Conservation (phyloP, 1,140 invertebrate species). For the Plodia interpunctella region DNA sequence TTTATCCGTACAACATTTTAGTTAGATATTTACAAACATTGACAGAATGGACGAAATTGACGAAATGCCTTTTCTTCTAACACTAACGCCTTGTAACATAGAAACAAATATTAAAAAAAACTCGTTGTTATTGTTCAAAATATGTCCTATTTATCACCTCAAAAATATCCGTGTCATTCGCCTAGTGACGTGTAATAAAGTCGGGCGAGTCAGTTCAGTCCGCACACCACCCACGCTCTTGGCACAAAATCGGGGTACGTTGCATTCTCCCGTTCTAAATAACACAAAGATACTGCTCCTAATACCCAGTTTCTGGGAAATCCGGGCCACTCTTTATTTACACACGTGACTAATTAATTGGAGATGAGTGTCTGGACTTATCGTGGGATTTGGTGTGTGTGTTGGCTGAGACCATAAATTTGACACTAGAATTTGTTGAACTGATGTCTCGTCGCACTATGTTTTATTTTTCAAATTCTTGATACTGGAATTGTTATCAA, state of each 20-base stretch:
- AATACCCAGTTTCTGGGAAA: constrained; percentile 62
- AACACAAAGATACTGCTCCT: constrained; percentile 62
- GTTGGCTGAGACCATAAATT: no score
- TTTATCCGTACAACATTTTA: no score
- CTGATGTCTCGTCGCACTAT: no score
- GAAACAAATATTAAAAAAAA: no score
- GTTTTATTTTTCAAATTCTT: no score
- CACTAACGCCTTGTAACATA: no score
- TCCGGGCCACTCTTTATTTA: constrained; percentile 32
- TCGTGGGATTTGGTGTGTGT: no score
- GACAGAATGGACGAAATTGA: no score
- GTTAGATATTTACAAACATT: no score
- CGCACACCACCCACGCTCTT: constrained; percentile 59
- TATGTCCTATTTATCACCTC: not conserved
- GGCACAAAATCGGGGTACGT: constrained; percentile 52
- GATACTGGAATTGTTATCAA: no score
- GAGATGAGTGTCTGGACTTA: not conserved
- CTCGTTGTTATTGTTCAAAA: not conserved
- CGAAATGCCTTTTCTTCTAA: no score
- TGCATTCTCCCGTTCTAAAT: constrained; percentile 60
- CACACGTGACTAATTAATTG: constrained; percentile 1
- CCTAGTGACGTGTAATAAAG: not conserved
- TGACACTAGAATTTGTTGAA: no score
- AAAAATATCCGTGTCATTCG: not conserved
- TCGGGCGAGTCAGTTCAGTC: constrained; percentile 20